These are phyloP conservation scores for Masticophis lateralis DNA, from an alignment of 2,797 vertebrate species.

Conservation along the genomic window DNA sequence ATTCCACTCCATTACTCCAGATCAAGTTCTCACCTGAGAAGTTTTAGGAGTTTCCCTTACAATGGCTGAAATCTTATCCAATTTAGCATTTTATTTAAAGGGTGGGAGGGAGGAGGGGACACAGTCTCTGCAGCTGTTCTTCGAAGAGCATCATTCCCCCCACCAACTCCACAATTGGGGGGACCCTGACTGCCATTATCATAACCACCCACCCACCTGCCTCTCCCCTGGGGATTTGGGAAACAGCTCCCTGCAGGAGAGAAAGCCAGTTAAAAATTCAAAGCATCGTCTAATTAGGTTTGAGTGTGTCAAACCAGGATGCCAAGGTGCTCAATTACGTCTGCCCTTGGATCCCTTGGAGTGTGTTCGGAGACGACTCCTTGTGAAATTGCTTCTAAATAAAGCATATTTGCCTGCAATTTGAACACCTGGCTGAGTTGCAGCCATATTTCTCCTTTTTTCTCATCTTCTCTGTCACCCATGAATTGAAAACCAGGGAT, in stretches of 20 bases:
- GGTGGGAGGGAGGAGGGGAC: neutral
- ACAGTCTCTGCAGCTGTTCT: neutral
- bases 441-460: neutral
- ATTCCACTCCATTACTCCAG: neutral
- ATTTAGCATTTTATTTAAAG: neutral
- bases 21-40: neutral
- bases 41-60: neutral
- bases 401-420: neutral
- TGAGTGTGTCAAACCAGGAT: neutral
- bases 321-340: neutral
- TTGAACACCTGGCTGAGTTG: neutral
- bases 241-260: neutral
- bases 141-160: fast-evolving
- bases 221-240: neutral
- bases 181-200: neutral
- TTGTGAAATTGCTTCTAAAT: neutral
- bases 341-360: neutral
- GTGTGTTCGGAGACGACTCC: fast-evolving
- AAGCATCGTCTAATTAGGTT: neutral
- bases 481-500: neutral
- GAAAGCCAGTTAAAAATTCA: neutral
- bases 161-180: no score
- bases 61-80: neutral
- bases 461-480: no score
- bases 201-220: neutral